phyloP scores from a whole-genome alignment of 2,113 vertebrate species.

The Furnarius figulus region DNA sequence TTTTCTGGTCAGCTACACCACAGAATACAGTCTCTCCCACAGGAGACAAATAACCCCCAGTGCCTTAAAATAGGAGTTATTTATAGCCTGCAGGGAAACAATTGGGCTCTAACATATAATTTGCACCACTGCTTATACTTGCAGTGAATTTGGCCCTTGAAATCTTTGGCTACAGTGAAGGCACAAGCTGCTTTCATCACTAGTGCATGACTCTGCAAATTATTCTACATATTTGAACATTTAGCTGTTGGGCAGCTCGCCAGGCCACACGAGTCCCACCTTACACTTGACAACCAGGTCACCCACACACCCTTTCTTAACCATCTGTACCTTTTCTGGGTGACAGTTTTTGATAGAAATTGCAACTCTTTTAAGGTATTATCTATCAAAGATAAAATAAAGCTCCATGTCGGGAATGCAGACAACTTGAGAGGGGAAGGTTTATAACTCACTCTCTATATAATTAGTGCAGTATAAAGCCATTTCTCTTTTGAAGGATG shows the following conservation, averaged over 20 bases:
- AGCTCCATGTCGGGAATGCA: rapidly evolving
- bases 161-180: not conserved
- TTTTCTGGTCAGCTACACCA: conserved; percentile 60
- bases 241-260: not conserved
- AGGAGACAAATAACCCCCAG: conserved; percentile 25
- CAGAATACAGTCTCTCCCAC: conserved; percentile 18
- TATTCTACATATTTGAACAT: not conserved
- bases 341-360: not conserved
- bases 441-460: not conserved
- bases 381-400: not conserved
- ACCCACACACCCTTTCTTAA: not conserved
- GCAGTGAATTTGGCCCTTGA: conserved; percentile 15
- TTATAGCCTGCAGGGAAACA: conserved; percentile 38
- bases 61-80: conserved; percentile 50
- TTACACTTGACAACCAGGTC: not conserved
- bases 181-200: not conserved
- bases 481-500: not conserved
- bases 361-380: not conserved
- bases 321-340: not conserved
- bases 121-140: not conserved
- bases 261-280: not conserved
- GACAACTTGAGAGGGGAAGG: not conserved
- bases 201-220: not conserved
- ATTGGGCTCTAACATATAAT: conserved; percentile 16
- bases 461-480: not conserved